Evolutionary conservation across 2,888 invertebrate species (phyloP), one percentile per base, ranked within the genome.

Genomic region (Aspidiotus destructor): DNA sequence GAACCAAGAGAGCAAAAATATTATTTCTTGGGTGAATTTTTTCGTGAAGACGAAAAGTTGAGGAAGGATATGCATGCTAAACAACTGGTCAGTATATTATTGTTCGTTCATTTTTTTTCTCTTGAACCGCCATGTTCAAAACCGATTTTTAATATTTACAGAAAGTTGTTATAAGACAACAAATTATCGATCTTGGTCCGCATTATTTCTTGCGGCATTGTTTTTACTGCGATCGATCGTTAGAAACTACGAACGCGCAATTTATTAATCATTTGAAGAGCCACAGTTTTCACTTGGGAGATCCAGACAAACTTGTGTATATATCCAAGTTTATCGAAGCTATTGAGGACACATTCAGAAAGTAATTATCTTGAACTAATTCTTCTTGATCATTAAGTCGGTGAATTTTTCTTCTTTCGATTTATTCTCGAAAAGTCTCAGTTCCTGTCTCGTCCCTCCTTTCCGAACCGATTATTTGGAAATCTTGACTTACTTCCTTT

Each of bases 251-350:
- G 3, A 82, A 92, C 72, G 80, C 84, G 0, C 83, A 82, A 70
- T 88, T 89, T 75, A 79, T 98, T 17, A 86, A 87, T 69, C 97
- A 98, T 79, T 81, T 98, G 72, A 87, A 86, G 69, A 83, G 84
- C 70, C 97, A 98, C 74, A 92, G 92, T 76, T 84, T 98, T 68
- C 89, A 91, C 73, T 82, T 98, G 13, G 97, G 97, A 1, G 90
- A 89, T 76, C 89, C 95, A 0, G 92, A 96, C 73, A 97, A 97
- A 78, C 81, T 97, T 40, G 89, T 97, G 11, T 93, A 87, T 73
- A 84, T 93, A 8, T 89, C 92, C 77, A 87, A 93, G 75, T 80
- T 96, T 64, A 80, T 98, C 16, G 84, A 88, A 71, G 81, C 83
- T 69, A 81, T 98, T 48, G 85, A 91, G 73, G 79, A 80, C n/a